Base-by-base conservation (phyloP, 2,797 vertebrate genomes). In the Chelon labrosus region DNA sequence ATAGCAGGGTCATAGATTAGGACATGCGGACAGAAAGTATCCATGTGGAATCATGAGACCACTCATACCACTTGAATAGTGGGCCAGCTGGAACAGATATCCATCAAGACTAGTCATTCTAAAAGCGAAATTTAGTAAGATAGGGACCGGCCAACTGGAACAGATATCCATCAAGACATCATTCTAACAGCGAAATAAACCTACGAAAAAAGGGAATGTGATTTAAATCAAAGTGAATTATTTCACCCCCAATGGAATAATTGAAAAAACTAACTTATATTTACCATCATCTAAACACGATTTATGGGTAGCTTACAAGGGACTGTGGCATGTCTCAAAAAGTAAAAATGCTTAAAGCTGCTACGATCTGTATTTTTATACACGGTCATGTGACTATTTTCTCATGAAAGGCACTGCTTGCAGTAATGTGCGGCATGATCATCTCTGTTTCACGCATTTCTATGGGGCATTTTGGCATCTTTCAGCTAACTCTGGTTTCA, bases 1-100 rank as follows among this genome's bases (percentile, higher is more conserved):
- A 68, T 11, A 56, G 60, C 19, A 16, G 66, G 56, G 63, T 77
- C 73, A 77, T 52, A 74, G 78, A 85, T 85, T 44, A 75, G 52
- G 57, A 57, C 31, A 71, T 0, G 61, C 74, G 55, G 38, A 44
- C 38, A 41, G 25, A 70, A 82, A 69, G 80, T 39, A 64, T 84
- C 63, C 58, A 25, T 3, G 51, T 72, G 73, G 75, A 79, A 52
- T 79, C 57, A 68, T 14, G 41, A 70, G 59, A 39, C 53, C 17
- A 25, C 41, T 53, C n/a, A 42, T 58, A 46, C 14, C 62, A 58
- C 47, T 14, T 65, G 19, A 70, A 42, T n/a, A 38, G 70, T 16
- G 9, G 44, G 39, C 10, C 8, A 27, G 53, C 13, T 49, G 17
- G 9, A 19, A 47, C n/a, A 19, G 9, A 47, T 47, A 19, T 4